Conservation (phyloP, 2,888 invertebrate genomes). For the Tillus elongatus region DNA sequence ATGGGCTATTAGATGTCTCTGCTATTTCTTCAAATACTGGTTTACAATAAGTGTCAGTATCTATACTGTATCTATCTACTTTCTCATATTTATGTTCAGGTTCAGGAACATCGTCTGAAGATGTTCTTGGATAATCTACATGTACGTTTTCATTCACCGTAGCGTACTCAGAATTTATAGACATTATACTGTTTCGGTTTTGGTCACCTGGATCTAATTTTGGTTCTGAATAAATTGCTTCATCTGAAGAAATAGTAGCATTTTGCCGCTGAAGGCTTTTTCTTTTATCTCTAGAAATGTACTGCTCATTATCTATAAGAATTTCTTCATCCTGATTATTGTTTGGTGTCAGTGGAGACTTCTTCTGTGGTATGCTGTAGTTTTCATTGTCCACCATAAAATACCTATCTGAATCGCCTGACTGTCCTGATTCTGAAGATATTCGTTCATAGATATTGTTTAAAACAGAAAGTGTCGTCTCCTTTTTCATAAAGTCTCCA, state of each 20-base stretch:
- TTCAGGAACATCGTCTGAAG: conserved; percentile 11
- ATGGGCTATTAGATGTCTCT: conserved; percentile 8
- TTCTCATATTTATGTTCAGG: conserved; percentile 21
- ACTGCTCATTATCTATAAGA: conserved; percentile 25
- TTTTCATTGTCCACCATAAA: conserved; percentile 20
- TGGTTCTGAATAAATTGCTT: conserved; percentile 17
- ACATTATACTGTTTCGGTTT: conserved; percentile 22
- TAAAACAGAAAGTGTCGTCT: too few species aligned
- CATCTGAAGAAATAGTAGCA: too few species aligned
- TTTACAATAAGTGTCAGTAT: not conserved
- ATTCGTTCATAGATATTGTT: conserved; percentile 22
- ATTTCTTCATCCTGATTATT: conserved; percentile 10
- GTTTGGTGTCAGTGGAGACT: too few species aligned
- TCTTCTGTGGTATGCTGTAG: conserved; percentile 16
- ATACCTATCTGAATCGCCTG: conserved; percentile 11
- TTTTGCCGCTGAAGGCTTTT: too few species aligned
- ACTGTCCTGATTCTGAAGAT: conserved; percentile 11
- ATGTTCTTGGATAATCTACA: conserved; percentile 7
- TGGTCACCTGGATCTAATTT: conserved; percentile 15
- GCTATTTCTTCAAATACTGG: not conserved
- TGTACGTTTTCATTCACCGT: conserved; percentile 13
- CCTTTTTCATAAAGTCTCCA: too few species aligned
- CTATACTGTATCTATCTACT: conserved; percentile 14
- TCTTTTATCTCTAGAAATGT: conserved; percentile 17
- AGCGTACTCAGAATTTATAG: conserved; percentile 19